Percentiles rank a stretch among this genome's conserved stretches.
These are phyloP conservation scores for Crotalus viridis DNA, from an alignment of 2,113 vertebrate species.

Conservation along the genomic window DNA sequence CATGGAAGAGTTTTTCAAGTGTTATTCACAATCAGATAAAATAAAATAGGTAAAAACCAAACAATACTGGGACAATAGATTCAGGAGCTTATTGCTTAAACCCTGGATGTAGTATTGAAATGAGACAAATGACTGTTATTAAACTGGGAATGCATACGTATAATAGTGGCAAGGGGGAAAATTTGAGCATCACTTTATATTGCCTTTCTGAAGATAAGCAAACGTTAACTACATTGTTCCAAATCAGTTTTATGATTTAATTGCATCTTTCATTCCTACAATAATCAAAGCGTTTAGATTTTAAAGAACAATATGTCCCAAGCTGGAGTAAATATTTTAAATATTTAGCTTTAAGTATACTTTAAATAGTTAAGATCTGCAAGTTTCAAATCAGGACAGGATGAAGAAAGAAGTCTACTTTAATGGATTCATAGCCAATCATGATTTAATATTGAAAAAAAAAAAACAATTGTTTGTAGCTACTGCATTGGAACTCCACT, in stretches of 20 bases:
- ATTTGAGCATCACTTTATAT: background rate
- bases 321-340: background rate
- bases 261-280: background rate
- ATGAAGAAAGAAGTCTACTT: background rate
- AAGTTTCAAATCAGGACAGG: background rate
- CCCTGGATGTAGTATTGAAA: background rate
- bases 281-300: background rate
- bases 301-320: background rate
- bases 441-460: background rate
- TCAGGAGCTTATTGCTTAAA: background rate
- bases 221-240: background rate
- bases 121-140: background rate
- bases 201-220: background rate
- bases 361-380: background rate
- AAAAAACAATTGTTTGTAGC: background rate
- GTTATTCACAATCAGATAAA: background rate
- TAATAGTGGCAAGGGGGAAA: background rate
- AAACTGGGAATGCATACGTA: background rate
- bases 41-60: background rate
- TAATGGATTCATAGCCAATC: background rate
- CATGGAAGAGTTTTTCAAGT: background rate
- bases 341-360: background rate
- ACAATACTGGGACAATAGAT: background rate
- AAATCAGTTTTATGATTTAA: background rate
- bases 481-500: background rate